Conservation (phyloP, 2,113 vertebrate species). For the Prochilodus magdalenae region DNA sequence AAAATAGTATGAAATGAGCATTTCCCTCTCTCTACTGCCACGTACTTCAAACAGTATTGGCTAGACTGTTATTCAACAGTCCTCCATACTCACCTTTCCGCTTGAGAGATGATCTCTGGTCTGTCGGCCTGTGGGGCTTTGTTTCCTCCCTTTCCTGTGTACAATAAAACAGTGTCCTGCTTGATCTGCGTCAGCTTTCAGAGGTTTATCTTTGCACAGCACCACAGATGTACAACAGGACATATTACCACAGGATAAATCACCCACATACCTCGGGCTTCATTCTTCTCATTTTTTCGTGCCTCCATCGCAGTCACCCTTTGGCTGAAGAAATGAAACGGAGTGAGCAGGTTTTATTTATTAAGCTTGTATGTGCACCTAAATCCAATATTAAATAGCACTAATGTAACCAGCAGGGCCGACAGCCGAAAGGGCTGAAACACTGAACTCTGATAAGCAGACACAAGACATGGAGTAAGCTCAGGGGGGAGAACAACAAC, state of each 20-base stretch:
- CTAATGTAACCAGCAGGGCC: neutral
- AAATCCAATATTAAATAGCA: neutral
- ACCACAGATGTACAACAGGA: neutral
- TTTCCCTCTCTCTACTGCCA: neutral
- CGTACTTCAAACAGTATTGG: too few species aligned
- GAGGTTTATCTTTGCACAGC: neutral
- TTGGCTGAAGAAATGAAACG: conserved; percentile 9
- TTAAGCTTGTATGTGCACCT: neutral
- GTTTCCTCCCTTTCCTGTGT: conserved; percentile 47
- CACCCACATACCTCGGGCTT: conserved; percentile 49
- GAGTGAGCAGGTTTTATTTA: neutral
- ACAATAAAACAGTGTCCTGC: neutral
- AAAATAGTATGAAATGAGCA: too few species aligned
- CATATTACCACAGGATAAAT: too few species aligned
- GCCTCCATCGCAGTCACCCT: conserved; percentile 48
- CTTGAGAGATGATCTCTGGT: conserved; percentile 41
- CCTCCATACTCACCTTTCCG: conserved; percentile 41
- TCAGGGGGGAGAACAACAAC: neutral
- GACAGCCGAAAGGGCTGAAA: neutral
- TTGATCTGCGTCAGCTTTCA: neutral
- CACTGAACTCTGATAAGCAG: neutral
- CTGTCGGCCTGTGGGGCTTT: conserved; percentile 40
- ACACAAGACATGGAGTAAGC: neutral
- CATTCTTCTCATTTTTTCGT: conserved; percentile 55
- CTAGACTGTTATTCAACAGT: neutral